A percentile compares a stretch with the other conserved stretches of the same genome.
Conservation (phyloP, 2,797 vertebrate genomes). For the Ibycter americanus region DNA sequence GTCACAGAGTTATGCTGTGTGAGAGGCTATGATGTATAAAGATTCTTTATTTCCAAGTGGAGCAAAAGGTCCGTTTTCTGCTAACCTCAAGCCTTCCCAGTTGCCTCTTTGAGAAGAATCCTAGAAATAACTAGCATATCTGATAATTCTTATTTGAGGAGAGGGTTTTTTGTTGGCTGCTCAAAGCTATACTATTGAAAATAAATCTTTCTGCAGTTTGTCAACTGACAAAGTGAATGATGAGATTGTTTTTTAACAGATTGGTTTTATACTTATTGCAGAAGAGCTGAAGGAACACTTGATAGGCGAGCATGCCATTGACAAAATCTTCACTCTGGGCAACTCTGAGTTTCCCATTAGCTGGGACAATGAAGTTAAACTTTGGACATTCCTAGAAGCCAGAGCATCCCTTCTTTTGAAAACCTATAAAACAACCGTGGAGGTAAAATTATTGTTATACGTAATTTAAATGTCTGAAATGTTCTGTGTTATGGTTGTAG, state of each 20-base stretch:
- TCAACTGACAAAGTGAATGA: not conserved
- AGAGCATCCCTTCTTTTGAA: conserved; percentile 93
- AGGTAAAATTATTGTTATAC: conserved; percentile 77
- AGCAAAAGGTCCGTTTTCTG: not conserved
- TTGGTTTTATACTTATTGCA: conserved; percentile 70
- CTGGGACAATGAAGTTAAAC: conserved; percentile 98
- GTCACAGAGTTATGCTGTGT: not conserved
- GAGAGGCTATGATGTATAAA: not conserved
- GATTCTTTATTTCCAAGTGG: not conserved
- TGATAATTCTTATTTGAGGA: not conserved
- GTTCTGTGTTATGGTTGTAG: not conserved
- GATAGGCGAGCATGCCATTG: conserved; percentile 89
- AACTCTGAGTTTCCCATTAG: conserved; percentile 95
- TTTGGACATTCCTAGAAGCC: conserved; percentile 98
- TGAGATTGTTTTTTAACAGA: conserved; percentile 27
- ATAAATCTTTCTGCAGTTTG: not conserved
- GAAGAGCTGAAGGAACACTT: conserved; percentile 94
- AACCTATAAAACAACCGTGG: conserved; percentile 91
- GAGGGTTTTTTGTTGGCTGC: not conserved
- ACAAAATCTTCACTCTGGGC: conserved; percentile 95
- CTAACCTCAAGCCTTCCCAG: not conserved
- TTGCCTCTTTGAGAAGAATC: not conserved
- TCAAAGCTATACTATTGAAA: not conserved
- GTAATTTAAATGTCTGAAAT: conserved; percentile 10
- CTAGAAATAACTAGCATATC: not conserved